Conservation (phyloP, 2,113 vertebrate species). For the Notarius lentiginosus region DNA sequence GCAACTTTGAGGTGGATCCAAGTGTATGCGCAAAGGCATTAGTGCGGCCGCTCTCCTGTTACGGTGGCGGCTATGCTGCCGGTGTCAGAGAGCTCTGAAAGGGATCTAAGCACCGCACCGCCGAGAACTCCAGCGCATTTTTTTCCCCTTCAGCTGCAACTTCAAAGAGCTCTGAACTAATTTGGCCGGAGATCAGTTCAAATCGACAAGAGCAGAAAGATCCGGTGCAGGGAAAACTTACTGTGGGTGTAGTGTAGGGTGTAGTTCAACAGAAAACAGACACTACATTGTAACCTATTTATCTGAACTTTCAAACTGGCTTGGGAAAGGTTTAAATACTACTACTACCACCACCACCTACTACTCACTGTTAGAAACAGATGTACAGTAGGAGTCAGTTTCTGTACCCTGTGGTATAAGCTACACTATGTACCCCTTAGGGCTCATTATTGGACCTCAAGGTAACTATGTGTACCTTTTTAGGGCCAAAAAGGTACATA, state of each 20-base stretch:
- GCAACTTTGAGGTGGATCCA: constrained; percentile 62
- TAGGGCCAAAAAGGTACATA: too few species aligned
- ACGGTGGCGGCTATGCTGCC: constrained; percentile 47
- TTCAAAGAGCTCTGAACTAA: constrained; percentile 61
- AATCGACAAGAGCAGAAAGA: constrained; percentile 51
- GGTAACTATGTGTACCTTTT: too few species aligned
- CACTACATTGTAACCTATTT: not conserved
- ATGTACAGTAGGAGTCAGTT: too few species aligned
- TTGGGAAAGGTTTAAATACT: not conserved
- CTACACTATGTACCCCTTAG: too few species aligned
- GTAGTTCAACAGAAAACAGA: constrained; percentile 31
- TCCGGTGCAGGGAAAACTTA: constrained; percentile 40
- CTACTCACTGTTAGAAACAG: not conserved
- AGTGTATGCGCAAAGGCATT: constrained; percentile 42
- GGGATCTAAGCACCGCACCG: constrained; percentile 9
- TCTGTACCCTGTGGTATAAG: too few species aligned
- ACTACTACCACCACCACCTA: not conserved
- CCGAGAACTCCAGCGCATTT: constrained; percentile 46
- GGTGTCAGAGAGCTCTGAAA: constrained; percentile 44
- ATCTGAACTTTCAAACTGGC: not conserved
- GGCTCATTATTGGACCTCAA: too few species aligned
- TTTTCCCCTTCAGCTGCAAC: constrained; percentile 50
- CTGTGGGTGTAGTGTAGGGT: constrained; percentile 29
- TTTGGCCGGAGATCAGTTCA: constrained; percentile 60
- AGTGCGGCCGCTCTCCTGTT: constrained; percentile 44